phyloP scores from a whole-genome alignment of 2,888 invertebrate species.

The Celastrina argiolus region DNA sequence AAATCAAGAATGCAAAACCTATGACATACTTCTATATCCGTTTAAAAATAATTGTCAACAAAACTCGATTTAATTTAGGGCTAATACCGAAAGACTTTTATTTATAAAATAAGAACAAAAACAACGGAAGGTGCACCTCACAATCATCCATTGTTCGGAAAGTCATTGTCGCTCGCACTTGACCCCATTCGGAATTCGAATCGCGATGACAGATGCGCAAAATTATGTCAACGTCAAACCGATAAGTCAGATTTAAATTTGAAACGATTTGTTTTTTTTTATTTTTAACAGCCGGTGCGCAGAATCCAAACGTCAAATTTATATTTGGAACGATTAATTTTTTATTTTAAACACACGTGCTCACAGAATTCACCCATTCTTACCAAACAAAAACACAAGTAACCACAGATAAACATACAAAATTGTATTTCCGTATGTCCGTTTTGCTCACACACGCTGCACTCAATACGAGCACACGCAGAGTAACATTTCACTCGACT shows the following conservation, averaged over 20 bases:
- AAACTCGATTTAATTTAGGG: neutral
- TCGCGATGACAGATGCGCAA: conserved; percentile 14
- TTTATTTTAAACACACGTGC: too few species aligned
- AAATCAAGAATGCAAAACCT: neutral
- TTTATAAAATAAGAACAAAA: conserved; percentile 13
- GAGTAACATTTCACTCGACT: conserved; percentile 65
- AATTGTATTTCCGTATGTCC: conserved; percentile 26
- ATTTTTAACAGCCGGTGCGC: neutral
- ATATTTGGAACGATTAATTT: too few species aligned
- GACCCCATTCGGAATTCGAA: conserved; percentile 28
- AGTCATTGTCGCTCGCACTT: conserved; percentile 33
- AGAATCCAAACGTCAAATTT: too few species aligned
- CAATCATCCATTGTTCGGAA: conserved; percentile 33
- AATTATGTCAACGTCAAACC: neutral
- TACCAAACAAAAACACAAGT: conserved; percentile 28
- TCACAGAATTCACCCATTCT: neutral
- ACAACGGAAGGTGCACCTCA: conserved; percentile 23
- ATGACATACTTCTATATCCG: neutral
- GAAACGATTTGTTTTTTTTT: neutral
- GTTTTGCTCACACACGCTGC: conserved; percentile 50
- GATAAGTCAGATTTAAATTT: conserved; percentile 9
- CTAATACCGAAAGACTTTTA: neutral
- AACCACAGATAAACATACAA: conserved; percentile 34
- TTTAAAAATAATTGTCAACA: neutral
- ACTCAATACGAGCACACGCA: conserved; percentile 60